These are phyloP conservation scores for Eretmochelys imbricata DNA, from an alignment of 2,113 vertebrate genomes.

Conservation along the genomic window DNA sequence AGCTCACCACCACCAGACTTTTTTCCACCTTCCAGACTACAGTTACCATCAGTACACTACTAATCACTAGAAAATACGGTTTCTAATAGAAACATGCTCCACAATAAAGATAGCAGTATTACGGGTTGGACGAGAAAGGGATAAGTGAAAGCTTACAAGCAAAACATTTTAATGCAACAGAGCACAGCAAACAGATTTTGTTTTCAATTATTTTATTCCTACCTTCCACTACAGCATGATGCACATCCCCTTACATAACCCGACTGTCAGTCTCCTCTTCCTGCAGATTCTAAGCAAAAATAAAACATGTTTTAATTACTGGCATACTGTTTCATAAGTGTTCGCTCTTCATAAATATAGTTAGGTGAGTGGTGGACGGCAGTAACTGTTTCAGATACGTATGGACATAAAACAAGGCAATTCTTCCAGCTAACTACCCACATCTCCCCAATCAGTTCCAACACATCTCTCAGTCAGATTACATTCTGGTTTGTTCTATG, in stretches of 20 bases:
- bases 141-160: background rate
- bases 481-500: background rate
- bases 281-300: constrained; percentile 34
- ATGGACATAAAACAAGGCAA: background rate
- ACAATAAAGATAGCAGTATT: background rate
- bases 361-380: background rate
- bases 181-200: background rate
- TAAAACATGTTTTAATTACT: background rate
- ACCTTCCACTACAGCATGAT: background rate
- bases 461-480: background rate
- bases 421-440: background rate
- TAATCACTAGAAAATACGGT: background rate
- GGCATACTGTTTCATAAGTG: background rate
- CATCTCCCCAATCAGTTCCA: background rate
- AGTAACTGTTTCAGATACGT: background rate
- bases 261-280: background rate
- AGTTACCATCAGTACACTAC: background rate
- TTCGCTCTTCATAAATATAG: background rate
- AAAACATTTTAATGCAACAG: background rate
- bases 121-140: background rate
- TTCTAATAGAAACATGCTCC: background rate
- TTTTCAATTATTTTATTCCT: constrained; percentile 10
- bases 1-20: background rate
- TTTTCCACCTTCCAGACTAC: background rate
- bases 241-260: background rate